Evolutionary conservation across 2,797 vertebrate species (phyloP), one percentile per base, ranked within the genome.

Genomic region (Danio jaintianensis): DNA sequence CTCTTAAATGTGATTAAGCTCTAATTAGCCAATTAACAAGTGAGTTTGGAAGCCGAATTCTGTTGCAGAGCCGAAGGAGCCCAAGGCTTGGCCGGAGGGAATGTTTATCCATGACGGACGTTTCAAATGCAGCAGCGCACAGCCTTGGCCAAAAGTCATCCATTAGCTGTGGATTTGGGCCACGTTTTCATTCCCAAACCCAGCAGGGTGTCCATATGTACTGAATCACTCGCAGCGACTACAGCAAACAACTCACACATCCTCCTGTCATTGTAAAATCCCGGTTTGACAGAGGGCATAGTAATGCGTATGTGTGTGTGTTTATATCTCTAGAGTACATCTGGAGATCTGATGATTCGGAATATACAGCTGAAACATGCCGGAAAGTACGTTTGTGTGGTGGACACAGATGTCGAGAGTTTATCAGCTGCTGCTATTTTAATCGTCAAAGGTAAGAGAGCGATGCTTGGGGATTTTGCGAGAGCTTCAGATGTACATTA

Each of bases 301-400:
- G 22, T 62, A 75, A 71, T 80, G 59, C 40, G 20, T 58, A 42
- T 76, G 56, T 79, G 78, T 75, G 58, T 78, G 47, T 18, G n/a
- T 85, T 52, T 68, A 82, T 10, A 83, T 70, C 43, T 5, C 22
- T 89, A 99, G 97, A 95, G 94, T 86, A 91, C 95, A 1, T 95
- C 97, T 0, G 97, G 97, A 11, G 97, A 99, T 90, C 86, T 99
- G 84, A 96, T 98, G 97, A 97, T 99, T 88, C 96, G 96, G 87
- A 97, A 96, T 91, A 96, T 97, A 89, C 97, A 98, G 90, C 93
- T 99, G 89, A 95, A 94, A 83, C 97, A 99, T 38, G 96, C 94
- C 7, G 97, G 97, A 47, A 96, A 96, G 82, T 99, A 98, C 0
- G 95, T 98, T 63, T 99, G 97, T 18, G 95, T 96, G 91, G 96